Base-by-base conservation (phyloP, 2,797 vertebrate genomes). In the Gadopsis marmoratus region DNA sequence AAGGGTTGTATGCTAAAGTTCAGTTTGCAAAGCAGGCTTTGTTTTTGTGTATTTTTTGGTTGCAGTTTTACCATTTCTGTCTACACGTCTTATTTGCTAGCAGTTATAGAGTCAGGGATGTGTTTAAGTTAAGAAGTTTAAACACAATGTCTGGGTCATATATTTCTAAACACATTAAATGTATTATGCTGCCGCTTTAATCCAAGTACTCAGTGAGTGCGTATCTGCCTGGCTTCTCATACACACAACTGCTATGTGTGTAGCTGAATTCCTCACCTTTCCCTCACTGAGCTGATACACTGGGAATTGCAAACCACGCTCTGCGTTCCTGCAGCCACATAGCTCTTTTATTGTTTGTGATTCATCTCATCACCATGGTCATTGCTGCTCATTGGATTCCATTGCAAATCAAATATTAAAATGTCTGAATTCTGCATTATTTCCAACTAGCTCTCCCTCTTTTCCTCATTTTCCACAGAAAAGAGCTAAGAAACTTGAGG, bases 401-500 rank as follows among this genome's bases (percentile, higher is more conserved):
- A 58, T 14, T 76, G 64, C 56, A 81, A 81, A 82, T 82, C 26
- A 76, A 55, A 74, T 80, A 55, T 68, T 77, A 31, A 63, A 68
- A 54, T 41, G 63, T 76, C 81, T 60, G 5, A 68, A 76, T 60
- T 74, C 19, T 87, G 43, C n/a, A 29, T 64, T 81, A 55, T 78
- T 89, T 80, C 73, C 83, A 83, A 88, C 76, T 75, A 85, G 94
- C 92, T 96, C 92, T 95, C 94, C 64, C 80, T 58, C 21, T 83
- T 90, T 83, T 71, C 78, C 78, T 73, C 39, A 74, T 93, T 86
- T 86, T 96, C 96, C 94, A 96, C 98, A 99, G 98, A 99, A 99
- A 95, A 97, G 97, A 96, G 95, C 97, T 95, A 99, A 98, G 96
- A 99, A 97, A 96, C 96, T 98, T 96, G 97, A 99, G 97, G 98